Base-by-base conservation (phyloP, 2,113 vertebrate species). In the Corydoras maculifer region DNA sequence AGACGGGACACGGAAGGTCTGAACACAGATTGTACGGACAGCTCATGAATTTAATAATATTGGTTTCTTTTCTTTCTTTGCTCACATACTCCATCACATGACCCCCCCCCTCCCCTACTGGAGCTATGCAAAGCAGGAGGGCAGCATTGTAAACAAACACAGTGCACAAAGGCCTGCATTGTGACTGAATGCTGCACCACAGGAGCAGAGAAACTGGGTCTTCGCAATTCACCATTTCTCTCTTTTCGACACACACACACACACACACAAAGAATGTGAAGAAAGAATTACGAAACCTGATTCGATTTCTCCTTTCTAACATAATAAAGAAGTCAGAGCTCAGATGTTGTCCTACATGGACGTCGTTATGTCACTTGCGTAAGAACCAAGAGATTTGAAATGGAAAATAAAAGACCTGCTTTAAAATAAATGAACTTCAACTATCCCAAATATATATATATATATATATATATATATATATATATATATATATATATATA, bases 61-160 rank as follows among this genome's bases (percentile, higher is more conserved):
- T 73, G 82, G 82, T 84, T 83, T 85, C 86, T 79, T 81, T 75
- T 63, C 62, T 77, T 60, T 15, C 2, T 30, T 76, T 74, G 48
- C 69, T 75, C 55, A 69, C 64, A 69, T 68, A 70, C 66, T 68
- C 65, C 66, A 83, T 88, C 89, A 89, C 89, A 89, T 90, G 82
- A 77, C 73, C 18, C 81, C 75, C 78, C 81, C 81, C 76, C 78
- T 80, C 7, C 35, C 80, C 87, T 83, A 85, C 80, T 84, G 83
- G 84, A 87, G 83, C 86, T 89, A 89, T 88, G 88, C 86, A 89
- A 87, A 88, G 82, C 67, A 81, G 81, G 78, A 81, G 82, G 84
- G 85, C 82, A 80, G 73, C 77, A 75, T 79, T 82, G 85, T 85
- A 88, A 88, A 88, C 83, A 88, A 86, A 86, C 83, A 73, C 66